Evolutionary conservation across 1,140 invertebrate species (phyloP).

Genomic region (Heliconius hewitsoni): DNA sequence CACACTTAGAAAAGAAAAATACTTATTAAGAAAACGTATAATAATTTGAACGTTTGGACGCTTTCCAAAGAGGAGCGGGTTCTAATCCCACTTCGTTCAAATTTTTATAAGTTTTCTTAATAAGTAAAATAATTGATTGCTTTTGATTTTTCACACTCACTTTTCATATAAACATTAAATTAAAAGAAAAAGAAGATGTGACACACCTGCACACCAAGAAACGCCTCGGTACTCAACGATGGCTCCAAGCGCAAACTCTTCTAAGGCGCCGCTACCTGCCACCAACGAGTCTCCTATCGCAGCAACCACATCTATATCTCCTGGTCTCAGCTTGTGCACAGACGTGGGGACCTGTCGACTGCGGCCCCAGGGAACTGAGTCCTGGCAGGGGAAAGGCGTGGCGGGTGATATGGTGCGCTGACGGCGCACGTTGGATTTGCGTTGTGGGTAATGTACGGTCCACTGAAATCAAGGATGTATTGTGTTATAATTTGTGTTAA

Average conservation of each 20-base stretch:
- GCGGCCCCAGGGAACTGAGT: constrained; percentile 54
- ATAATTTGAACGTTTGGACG: no score
- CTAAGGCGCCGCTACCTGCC: constrained; percentile 88
- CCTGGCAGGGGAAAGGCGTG: constrained; percentile 67
- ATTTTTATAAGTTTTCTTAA: no score
- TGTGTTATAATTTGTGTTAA: not conserved
- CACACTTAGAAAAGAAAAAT: no score
- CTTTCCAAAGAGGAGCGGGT: no score
- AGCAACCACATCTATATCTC: constrained; percentile 89
- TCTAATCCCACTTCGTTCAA: no score
- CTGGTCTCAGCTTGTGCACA: constrained; percentile 83
- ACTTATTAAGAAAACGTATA: no score
- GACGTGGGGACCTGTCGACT: constrained; percentile 61
- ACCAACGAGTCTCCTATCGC: constrained; percentile 91
- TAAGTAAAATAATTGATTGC: no score
- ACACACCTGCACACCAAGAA: constrained; percentile 87
- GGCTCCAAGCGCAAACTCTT: constrained; percentile 86
- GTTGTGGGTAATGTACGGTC: constrained; percentile 60
- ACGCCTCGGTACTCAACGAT: constrained; percentile 89
- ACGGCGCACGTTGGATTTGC: constrained; percentile 66
- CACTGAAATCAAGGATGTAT: constrained; percentile 42
- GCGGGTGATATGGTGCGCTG: constrained; percentile 59
- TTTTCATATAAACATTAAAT: no score
- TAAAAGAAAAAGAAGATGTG: not conserved
- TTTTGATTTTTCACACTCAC: no score